These are phyloP conservation scores for Ceyx cyanopectus DNA, from an alignment of 2,113 vertebrate genomes.

Conservation along the genomic window DNA sequence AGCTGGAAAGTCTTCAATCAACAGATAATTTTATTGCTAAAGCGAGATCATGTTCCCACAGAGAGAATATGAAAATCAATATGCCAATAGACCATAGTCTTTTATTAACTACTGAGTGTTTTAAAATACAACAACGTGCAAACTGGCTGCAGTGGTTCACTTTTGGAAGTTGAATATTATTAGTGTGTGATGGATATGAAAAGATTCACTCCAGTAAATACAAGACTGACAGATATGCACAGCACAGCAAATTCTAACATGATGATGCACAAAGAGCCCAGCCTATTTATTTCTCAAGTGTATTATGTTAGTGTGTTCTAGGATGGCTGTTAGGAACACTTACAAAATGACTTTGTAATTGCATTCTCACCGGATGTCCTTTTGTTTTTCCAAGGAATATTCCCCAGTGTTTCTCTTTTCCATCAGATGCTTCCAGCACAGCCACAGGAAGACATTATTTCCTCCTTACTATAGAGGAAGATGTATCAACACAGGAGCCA, in stretches of 20 bases:
- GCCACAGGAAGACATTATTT: constrained; percentile 67
- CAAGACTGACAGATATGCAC: neutral
- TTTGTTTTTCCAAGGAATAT: constrained; percentile 68
- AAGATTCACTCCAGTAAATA: neutral
- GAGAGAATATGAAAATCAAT: constrained; percentile 32
- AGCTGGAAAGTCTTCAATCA: neutral
- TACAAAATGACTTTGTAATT: constrained; percentile 28
- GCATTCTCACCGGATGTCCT: constrained; percentile 58
- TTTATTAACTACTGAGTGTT: constrained; percentile 45
- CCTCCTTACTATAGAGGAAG: neutral
- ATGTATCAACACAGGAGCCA: neutral
- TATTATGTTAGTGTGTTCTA: neutral
- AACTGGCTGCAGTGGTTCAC: neutral
- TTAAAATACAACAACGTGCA: constrained; percentile 13
- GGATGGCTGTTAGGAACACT: neutral
- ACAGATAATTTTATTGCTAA: neutral
- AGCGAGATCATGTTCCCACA: neutral
- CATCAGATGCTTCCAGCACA: constrained; percentile 44
- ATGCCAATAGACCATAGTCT: neutral
- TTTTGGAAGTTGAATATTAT: neutral
- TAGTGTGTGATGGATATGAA: neutral
- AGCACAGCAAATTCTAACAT: neutral
- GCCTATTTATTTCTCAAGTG: neutral
- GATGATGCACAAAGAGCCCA: neutral
- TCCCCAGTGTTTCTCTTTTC: constrained; percentile 55